A percentile compares a stretch with the other conserved stretches of the same genome.
Evolutionary conservation across 2,113 vertebrate species (phyloP).

Genomic region (human (Homo sapiens)): DNA sequence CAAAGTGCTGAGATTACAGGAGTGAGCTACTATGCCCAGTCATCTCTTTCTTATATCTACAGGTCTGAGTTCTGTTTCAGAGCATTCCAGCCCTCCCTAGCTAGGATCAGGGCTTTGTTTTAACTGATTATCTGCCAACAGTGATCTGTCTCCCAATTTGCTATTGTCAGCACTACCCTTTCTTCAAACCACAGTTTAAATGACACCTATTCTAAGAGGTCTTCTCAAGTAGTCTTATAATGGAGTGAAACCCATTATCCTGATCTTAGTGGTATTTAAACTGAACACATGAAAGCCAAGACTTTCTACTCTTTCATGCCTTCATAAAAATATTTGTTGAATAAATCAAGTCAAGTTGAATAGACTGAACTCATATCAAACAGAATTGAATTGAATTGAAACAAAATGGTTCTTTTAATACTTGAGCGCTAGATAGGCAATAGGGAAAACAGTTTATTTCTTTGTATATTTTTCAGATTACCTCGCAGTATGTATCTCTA

Average conservation of each 20-base stretch:
- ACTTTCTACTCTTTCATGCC: neutral
- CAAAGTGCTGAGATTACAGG: too few relatives aligned
- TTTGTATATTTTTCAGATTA: constrained; percentile 24
- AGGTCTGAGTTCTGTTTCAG: neutral
- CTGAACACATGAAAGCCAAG: neutral
- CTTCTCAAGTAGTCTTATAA: neutral
- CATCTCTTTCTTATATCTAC: too few relatives aligned
- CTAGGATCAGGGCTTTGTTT: neutral
- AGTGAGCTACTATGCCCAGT: too few relatives aligned
- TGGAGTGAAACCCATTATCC: neutral
- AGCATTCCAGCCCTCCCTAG: neutral
- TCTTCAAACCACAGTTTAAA: neutral
- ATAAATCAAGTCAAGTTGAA: neutral
- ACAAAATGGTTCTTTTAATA: neutral
- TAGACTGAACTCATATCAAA: neutral
- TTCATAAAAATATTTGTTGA: neutral
- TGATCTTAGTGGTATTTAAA: neutral
- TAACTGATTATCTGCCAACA: neutral
- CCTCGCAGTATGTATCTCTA: neutral
- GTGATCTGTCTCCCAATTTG: neutral
- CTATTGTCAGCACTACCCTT: neutral
- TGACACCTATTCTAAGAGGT: neutral
- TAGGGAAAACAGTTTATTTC: neutral
- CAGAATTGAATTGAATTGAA: neutral
- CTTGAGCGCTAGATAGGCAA: neutral